Evolutionary conservation across 2,888 invertebrate genomes (phyloP).

Genomic region (Dichetophora obliterata): DNA sequence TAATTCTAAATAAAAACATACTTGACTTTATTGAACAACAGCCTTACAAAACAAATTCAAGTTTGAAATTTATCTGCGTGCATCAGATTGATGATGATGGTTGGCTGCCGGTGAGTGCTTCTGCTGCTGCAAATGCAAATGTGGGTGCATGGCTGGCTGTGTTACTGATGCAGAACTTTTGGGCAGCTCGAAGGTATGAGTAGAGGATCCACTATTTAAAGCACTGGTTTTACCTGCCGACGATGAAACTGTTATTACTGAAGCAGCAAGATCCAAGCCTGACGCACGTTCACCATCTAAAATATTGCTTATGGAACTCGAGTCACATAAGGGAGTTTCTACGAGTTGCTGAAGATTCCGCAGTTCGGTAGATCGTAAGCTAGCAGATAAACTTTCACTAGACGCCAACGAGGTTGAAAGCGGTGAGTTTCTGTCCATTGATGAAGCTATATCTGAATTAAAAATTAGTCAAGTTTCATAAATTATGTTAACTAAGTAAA

Average conservation of each 20-base stretch:
- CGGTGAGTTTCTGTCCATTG: constrained; percentile 73
- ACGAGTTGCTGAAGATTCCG: constrained; percentile 74
- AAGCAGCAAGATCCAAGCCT: constrained; percentile 61
- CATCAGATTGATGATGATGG: constrained; percentile 21
- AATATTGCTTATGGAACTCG: constrained; percentile 36
- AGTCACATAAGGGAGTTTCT: constrained; percentile 59
- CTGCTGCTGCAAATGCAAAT: constrained; percentile 55
- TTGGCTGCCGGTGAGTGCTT: constrained; percentile 51
- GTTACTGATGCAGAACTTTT: background rate
- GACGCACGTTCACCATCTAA: constrained; percentile 56
- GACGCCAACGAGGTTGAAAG: constrained; percentile 76
- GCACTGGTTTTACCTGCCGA: constrained; percentile 45
- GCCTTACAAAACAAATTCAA: background rate
- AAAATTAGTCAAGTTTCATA: constrained; percentile 2
- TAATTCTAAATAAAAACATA: too few species aligned
- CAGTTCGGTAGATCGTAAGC: constrained; percentile 72
- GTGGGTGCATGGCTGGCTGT: constrained; percentile 55
- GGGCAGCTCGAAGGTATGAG: constrained; percentile 10
- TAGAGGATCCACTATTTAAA: constrained; percentile 37
- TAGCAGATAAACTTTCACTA: constrained; percentile 70
- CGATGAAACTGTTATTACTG: constrained; percentile 60
- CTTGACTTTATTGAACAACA: background rate
- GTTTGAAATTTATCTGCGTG: constrained; percentile 16
- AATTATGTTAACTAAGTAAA: background rate
- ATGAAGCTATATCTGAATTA: constrained; percentile 70